These are phyloP conservation scores for Callionymus lyra DNA, from an alignment of 2,113 vertebrate species.

Conservation along the genomic window DNA sequence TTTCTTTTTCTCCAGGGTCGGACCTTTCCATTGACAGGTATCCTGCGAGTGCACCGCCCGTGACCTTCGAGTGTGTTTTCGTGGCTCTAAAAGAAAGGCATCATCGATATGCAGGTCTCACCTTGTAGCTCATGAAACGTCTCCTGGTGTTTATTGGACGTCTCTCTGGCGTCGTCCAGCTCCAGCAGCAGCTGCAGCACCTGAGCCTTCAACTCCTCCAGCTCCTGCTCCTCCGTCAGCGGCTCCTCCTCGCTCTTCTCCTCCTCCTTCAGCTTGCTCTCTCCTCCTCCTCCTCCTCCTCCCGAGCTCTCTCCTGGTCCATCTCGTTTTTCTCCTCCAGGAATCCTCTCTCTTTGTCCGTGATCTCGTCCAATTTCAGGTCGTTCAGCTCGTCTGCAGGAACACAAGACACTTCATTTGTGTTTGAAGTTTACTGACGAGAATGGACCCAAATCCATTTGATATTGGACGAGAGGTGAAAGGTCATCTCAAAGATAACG, in stretches of 20 bases:
- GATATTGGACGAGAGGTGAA: no score
- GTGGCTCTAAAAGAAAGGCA: no score
- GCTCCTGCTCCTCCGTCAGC: slow-evolving; percentile 71
- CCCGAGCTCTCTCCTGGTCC: slow-evolving; percentile 37
- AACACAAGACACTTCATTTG: no score
- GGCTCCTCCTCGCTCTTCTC: slow-evolving; percentile 48
- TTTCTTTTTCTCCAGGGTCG: no score
- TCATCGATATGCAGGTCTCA: slow-evolving; percentile 38
- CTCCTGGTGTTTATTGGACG: slow-evolving; percentile 76
- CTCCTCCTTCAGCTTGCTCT: slow-evolving; percentile 31
- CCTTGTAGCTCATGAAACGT: slow-evolving; percentile 79
- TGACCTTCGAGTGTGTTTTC: no score
- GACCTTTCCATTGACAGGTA: no score
- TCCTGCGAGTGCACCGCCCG: no score
- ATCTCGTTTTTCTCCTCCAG: slow-evolving; percentile 61
- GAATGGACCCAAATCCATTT: no score
- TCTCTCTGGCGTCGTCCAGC: slow-evolving; percentile 75
- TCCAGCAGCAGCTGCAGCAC: slow-evolving; percentile 78
- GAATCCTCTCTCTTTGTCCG: slow-evolving; percentile 61
- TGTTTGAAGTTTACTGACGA: no score
- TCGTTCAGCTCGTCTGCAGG: slow-evolving; percentile 54
- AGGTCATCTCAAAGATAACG: no score
- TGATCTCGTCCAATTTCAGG: slow-evolving; percentile 62
- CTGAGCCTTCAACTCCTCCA: slow-evolving; percentile 77
- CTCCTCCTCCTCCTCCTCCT: slow-evolving; percentile 46